Base-by-base conservation (phyloP, 1,140 invertebrate genomes). In the Metopolophium dirhodum region DNA sequence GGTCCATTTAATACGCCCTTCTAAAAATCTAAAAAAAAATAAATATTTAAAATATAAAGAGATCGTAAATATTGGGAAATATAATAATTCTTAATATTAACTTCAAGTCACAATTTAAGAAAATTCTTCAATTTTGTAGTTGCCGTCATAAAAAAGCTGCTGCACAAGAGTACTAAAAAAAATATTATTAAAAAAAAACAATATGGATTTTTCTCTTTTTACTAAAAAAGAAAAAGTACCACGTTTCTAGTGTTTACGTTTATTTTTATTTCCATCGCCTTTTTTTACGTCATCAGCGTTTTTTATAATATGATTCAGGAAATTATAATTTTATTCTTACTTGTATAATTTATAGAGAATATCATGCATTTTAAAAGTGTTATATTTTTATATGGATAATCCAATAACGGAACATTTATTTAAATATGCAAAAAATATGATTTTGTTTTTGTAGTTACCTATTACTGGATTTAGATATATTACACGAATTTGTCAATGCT, bases 301-400 rank as follows among this genome's bases (percentile, higher is more conserved):
- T 83, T 83, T 23, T 83, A 83, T 35, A 83, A 83, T 37, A 37
- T 37, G 18, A 37, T 83, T 83, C 77, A 83, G 77, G 8, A 83
- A 83, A 37, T 35, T 83, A 83, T 83, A 83, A 37, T 83, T 83
- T 37, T 83, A 68, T 68, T 68, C 61, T 68, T 68, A 68, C 30
- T n/a, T 68, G 61, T 68, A 68, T 68, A 68, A n/a, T n/a, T 68
- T n/a, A 68, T 68, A n/a, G 30, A 68, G 30, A 68, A 68, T n/a
- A 68, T 68, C 30, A 68, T 68, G 30, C 61, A n/a, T 68, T 68
- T 68, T 68, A n/a, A 68, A 68, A 68, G 30, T 68, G n/a, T 68
- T 68, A 68, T 68, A 68, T 30, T n/a, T 68, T 68, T 68, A n/a
- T n/a, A n/a, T 68, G 61, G 18, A 68, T 68, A 68, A n/a, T 68